Evolutionary conservation across 92 coral and sea anemone species (phyloP).

Genomic region (Plumapathes pennacea): DNA sequence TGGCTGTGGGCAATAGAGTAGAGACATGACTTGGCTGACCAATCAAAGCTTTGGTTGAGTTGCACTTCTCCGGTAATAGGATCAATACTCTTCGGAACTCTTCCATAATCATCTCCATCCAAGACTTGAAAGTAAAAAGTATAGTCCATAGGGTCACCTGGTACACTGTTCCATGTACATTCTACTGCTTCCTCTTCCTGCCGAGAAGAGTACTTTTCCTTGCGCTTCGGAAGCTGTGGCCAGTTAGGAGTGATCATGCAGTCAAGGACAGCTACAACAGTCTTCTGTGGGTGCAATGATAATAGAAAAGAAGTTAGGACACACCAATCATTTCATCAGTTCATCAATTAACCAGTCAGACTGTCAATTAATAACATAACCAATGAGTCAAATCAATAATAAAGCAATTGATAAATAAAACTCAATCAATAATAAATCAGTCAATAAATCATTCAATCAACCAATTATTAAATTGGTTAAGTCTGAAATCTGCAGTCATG

Average conservation of each 20-base stretch:
- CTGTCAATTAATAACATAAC: background rate
- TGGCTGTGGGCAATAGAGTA: constrained; percentile 64
- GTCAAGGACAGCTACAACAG: constrained; percentile 80
- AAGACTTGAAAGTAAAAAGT: constrained; percentile 70
- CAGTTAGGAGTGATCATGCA: constrained; percentile 86
- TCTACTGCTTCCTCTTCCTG: constrained; percentile 67
- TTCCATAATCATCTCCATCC: constrained; percentile 75
- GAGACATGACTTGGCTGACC: constrained; percentile 77
- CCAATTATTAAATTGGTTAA: too few species aligned
- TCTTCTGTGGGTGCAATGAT: too few species aligned
- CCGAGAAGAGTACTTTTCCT: constrained; percentile 32
- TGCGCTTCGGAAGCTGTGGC: constrained; percentile 80
- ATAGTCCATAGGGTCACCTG: constrained; percentile 82
- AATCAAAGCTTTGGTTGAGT: constrained; percentile 47
- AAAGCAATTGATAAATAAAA: too few species aligned
- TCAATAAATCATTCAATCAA: too few species aligned
- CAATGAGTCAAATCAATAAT: background rate
- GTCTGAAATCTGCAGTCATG: too few species aligned
- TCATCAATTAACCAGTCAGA: too few species aligned
- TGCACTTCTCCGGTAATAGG: constrained; percentile 13
- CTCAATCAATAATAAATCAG: too few species aligned
- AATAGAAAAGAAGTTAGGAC: background rate
- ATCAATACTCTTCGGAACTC: constrained; percentile 49
- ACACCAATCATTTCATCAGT: too few species aligned
- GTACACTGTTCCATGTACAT: constrained; percentile 84